Evolutionary conservation across 2,888 invertebrate genomes (phyloP).

Genomic region (Thera obeliscata): DNA sequence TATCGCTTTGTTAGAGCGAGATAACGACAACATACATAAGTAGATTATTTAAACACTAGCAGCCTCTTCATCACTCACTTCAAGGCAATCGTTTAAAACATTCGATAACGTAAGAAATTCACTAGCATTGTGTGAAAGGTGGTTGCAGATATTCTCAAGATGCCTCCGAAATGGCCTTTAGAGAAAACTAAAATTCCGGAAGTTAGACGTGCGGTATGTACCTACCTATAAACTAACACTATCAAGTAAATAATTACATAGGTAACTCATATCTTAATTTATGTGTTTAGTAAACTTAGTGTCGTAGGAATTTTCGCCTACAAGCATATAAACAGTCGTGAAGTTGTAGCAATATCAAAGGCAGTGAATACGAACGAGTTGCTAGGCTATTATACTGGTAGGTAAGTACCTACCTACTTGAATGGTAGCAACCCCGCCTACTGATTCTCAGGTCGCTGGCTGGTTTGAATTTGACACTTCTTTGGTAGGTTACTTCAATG

Average conservation of each 20-base stretch:
- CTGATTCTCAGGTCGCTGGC: no score
- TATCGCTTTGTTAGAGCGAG: slow-evolving; percentile 2
- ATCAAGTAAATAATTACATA: no score
- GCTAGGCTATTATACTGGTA: no score
- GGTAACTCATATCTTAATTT: no score
- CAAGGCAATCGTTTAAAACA: slow-evolving; percentile 47
- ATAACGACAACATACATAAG: slow-evolving; percentile 4
- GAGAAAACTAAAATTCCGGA: slow-evolving; percentile 29
- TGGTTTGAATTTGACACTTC: background rate
- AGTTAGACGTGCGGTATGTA: slow-evolving; percentile 59
- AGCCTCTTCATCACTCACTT: slow-evolving; percentile 59
- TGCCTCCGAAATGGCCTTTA: slow-evolving; percentile 26
- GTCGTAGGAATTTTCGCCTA: background rate
- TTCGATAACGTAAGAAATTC: background rate
- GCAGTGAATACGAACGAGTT: no score
- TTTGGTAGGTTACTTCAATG: no score
- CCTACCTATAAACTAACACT: background rate
- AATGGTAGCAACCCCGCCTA: no score
- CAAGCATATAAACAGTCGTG: slow-evolving; percentile 12
- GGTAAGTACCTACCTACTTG: background rate
- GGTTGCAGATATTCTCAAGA: slow-evolving; percentile 39
- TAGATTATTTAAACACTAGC: slow-evolving; percentile 8
- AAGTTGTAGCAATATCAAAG: slow-evolving; percentile 4
- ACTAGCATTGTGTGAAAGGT: slow-evolving; percentile 24
- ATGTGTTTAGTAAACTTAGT: background rate